phyloP scores from a whole-genome alignment of 2,888 invertebrate species.

The Tanypteryx hageni region DNA sequence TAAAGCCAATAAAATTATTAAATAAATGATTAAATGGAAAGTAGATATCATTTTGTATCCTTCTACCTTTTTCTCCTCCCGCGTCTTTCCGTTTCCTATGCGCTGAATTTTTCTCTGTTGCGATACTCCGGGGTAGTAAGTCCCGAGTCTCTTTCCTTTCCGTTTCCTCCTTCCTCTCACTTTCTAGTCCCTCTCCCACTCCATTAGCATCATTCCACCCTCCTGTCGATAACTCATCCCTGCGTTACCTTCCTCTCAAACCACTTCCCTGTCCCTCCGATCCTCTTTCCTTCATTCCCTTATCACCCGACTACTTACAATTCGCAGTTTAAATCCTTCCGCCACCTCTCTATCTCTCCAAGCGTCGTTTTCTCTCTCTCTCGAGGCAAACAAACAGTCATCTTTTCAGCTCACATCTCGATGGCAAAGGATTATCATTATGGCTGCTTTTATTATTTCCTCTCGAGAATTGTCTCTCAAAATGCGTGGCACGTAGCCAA shows the following conservation, averaged over 20 bases:
- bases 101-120: neutral
- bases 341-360: too few species aligned
- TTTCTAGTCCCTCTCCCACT: too few species aligned
- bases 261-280: conserved; percentile 66
- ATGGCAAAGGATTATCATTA: conserved; percentile 65
- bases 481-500: conserved; percentile 66
- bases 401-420: conserved; percentile 62
- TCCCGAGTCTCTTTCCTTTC: too few species aligned
- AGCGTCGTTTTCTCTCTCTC: conserved; percentile 40
- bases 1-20: too few species aligned
- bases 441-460: conserved; percentile 65
- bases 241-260: conserved; percentile 62
- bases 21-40: too few species aligned
- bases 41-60: conserved; percentile 3
- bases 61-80: neutral
- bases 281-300: conserved; percentile 1
- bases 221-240: conserved; percentile 60
- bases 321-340: too few species aligned
- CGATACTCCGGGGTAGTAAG: neutral
- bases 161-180: neutral
- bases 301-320: conserved; percentile 65
- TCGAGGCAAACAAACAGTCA: conserved; percentile 68
- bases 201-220: neutral
- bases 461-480: conserved; percentile 67
- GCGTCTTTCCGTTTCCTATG: neutral